Evolutionary conservation across 2,797 vertebrate genomes (phyloP), one percentile per base, ranked within the genome.

Genomic region (Carapus acus): DNA sequence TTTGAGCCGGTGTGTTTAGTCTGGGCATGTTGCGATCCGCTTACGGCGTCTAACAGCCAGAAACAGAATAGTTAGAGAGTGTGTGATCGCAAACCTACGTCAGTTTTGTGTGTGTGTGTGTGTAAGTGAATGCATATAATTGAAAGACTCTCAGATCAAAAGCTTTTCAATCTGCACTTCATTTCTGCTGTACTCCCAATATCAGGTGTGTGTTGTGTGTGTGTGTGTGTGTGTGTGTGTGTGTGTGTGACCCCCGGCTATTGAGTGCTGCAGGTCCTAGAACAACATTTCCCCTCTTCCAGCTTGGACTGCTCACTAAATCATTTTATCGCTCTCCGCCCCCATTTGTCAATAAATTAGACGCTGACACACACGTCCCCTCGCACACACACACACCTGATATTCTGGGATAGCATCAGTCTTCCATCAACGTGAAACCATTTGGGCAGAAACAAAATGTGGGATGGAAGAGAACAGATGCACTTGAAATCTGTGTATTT

Each of bases 261-360:
- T 71, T 70, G 74, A 71, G 72, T 62, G 69, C 70, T 48, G 24
- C 54, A 46, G 62, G 67, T 69, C 60, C 69, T 62, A 71, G 67
- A 62, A 78, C 80, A 80, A 79, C 70, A 69, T 77, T 79, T 79
- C 61, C 75, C 65, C 62, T 71, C 73, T 43, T 75, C 58, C 49
- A 50, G 68, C 51, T 61, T 49, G 60, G 76, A 71, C 69, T 66
- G 57, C 53, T 50, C 43, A 63, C 63, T 78, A 79, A 83, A 78
- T 82, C 75, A 76, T 55, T 66, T 73, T 58, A 59, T 49, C 51
- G 7, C 5, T 16, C 66, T 72, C 56, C 59, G 7, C 60, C 52
- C 59, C 59, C 61, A 27, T 18, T 1, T 23, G 39, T 55, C 31
- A 45, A 20, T 68, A 61, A 75, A 34, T 63, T 54, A 58, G 8